Evolutionary conservation across 1,140 invertebrate genomes (phyloP), one percentile per base, ranked within the genome.

Genomic region (Drosophila orosa): DNA sequence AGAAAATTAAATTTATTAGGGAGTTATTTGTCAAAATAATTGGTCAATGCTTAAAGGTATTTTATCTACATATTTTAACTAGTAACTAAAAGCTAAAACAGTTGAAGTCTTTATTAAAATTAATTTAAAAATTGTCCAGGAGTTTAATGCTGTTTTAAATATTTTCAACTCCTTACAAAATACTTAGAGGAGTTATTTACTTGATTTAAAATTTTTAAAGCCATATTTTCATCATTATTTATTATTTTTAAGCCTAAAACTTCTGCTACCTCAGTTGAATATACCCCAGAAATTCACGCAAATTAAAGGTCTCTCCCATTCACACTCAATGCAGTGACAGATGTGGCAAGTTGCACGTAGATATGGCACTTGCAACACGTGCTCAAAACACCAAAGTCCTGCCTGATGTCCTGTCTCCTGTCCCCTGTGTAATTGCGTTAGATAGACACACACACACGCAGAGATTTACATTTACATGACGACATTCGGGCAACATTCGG

Each of bases 401-500:
- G 45, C 45, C 57, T 25, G 44, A 17, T 44, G 24, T 31, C 33
- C 25, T 22, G 17, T 5, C 35, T 9, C 24, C 13, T n/a, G 4
- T 12, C 58, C 29, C 68, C 31, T 25, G 39, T n/a, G 55, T 76
- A 76, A 76, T 67, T 55, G 33, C 48, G 57, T 68, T 76, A 68
- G 22, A 25, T 15, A 10, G 12, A 33, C 15, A 69, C 19, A 45
- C 37, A 55, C 35, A 68, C 22, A 69, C 25, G 52, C 37, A 55
- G 31, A 52, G 50, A 33, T 52, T 52, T 52, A n/a, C 29, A 33
- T 67, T 42, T 47, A 29, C 63, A 55, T 40, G 69, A 37, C n/a
- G 29, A 33, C 7, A n/a, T 29, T 29, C 9, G 39, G 24, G 0
- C 42, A 22, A 45, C 39, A 56, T 74, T 63, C 39, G n/a, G 69